These are phyloP conservation scores for Euphonia xanthogaster DNA, from an alignment of 2,797 vertebrate species.

Conservation along the genomic window DNA sequence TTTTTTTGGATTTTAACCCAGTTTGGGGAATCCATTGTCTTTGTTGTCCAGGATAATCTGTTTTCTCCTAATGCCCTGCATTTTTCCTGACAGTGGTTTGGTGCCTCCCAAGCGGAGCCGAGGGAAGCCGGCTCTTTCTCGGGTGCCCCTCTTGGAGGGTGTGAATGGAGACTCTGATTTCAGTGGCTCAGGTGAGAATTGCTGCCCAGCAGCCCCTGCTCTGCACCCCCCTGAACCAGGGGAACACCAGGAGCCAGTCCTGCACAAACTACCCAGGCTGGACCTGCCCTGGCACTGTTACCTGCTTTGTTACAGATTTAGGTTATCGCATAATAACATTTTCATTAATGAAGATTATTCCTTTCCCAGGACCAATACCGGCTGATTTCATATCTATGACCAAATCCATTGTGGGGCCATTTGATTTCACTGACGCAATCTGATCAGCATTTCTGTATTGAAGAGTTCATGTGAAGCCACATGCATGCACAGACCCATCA, in stretches of 20 bases:
- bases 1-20: background rate
- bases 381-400: background rate
- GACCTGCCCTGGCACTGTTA: background rate
- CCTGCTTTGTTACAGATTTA: background rate
- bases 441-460: background rate
- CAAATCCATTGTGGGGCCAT: background rate
- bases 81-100: slow-evolving; percentile 68
- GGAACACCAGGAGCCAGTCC: background rate
- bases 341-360: background rate
- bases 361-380: background rate
- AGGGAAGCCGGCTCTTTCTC: slow-evolving; percentile 91
- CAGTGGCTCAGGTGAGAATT: slow-evolving; percentile 76
- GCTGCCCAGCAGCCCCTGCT: background rate
- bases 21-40: background rate
- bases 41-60: background rate
- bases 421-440: background rate
- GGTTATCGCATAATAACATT: background rate
- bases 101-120: slow-evolving; percentile 89
- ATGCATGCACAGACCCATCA: no score
- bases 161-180: slow-evolving; percentile 89
- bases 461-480: background rate
- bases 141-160: slow-evolving; percentile 87
- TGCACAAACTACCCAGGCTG: background rate
- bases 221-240: background rate
- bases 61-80: background rate